Conservation (phyloP, 2,113 vertebrate genomes). For the Helogale parvula region DNA sequence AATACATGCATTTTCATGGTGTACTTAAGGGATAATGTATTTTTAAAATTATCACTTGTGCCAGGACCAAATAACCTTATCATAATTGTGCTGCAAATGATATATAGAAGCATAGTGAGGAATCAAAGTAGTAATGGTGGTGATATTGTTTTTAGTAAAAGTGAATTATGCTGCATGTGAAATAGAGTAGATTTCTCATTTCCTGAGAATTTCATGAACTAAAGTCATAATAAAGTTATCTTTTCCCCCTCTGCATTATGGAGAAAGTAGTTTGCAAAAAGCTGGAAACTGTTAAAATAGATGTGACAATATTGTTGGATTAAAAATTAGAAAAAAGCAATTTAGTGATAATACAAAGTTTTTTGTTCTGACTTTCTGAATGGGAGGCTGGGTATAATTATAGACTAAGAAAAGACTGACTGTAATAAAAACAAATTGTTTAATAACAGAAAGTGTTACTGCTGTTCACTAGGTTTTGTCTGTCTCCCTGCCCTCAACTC, state of each 20-base stretch:
- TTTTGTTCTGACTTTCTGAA: slow-evolving; percentile 16
- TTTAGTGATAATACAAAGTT: neutral
- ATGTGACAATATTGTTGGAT: neutral
- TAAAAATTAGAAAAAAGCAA: slow-evolving; percentile 37
- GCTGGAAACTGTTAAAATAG: neutral
- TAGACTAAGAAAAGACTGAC: slow-evolving; percentile 10
- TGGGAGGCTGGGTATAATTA: neutral
- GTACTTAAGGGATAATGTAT: neutral
- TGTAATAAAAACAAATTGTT: neutral
- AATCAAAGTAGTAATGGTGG: neutral
- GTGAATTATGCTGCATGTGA: neutral
- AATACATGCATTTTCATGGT: neutral
- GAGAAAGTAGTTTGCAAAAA: slow-evolving; percentile 43
- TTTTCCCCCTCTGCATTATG: neutral
- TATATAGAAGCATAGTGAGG: neutral
- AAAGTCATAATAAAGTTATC: neutral
- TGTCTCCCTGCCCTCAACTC: neutral
- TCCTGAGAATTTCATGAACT: slow-evolving; percentile 41
- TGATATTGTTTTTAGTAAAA: neutral
- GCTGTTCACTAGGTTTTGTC: slow-evolving; percentile 35
- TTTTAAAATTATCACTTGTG: neutral
- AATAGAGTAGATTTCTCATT: slow-evolving; percentile 36
- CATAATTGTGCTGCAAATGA: neutral
- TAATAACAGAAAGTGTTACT: slow-evolving; percentile 4
- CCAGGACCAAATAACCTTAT: neutral